A percentile compares a stretch with the other conserved stretches of the same genome.
These are phyloP conservation scores for Camelus dromedarius DNA, from an alignment of 2,113 vertebrate genomes.

Conservation along the genomic window DNA sequence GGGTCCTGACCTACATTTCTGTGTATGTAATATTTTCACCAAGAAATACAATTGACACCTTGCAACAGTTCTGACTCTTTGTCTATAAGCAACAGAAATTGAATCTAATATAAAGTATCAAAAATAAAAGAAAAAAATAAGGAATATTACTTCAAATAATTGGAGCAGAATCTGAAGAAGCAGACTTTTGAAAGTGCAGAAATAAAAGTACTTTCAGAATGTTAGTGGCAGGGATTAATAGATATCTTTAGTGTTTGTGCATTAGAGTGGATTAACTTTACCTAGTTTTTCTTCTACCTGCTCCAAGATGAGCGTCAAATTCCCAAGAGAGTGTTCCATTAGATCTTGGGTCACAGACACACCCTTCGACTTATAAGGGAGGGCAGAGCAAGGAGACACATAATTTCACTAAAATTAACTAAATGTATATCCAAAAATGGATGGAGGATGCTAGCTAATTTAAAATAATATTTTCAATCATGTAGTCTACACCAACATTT, in stretches of 20 bases:
- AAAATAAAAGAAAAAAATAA: neutral
- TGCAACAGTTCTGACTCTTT: neutral
- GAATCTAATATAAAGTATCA: neutral
- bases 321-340: neutral
- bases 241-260: neutral
- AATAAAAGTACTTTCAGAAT: neutral
- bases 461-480: neutral
- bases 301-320: neutral
- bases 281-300: neutral
- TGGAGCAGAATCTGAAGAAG: neutral
- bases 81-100: neutral
- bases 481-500: fast-evolving
- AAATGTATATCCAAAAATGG: neutral
- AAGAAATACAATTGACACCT: neutral
- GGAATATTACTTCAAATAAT: neutral
- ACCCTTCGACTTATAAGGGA: neutral
- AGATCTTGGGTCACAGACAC: neutral
- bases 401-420: neutral
- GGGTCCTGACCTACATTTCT: neutral
- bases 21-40: neutral
- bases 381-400: neutral
- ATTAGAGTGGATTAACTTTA: neutral
- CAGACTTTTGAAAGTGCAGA: neutral
- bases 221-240: neutral
- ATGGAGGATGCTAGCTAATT: neutral